A percentile compares a stretch with the other conserved stretches of the same genome.
Conservation (phyloP, 2,797 vertebrate genomes). For the Esox lucius region DNA sequence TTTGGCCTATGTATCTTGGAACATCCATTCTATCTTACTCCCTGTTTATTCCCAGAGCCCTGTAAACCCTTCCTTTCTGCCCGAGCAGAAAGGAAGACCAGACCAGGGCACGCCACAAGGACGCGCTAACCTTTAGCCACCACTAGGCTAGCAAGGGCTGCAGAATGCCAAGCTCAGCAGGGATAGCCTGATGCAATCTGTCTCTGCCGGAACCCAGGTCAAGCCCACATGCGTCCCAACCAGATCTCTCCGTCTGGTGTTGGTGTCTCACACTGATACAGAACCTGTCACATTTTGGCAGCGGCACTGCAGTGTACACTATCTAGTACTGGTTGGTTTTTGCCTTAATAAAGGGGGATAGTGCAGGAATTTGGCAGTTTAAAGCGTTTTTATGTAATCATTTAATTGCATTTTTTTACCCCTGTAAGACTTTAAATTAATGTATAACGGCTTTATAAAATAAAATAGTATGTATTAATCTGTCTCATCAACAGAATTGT, state of each 20-base stretch:
- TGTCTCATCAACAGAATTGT: no score
- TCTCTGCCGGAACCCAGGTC: slow-evolving; percentile 16
- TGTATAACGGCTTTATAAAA: no score
- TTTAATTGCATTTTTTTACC: no score
- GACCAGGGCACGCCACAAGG: slow-evolving; percentile 30
- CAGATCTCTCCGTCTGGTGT: slow-evolving; percentile 4
- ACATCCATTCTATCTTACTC: background rate
- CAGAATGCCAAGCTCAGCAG: slow-evolving; percentile 8
- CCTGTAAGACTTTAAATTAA: no score
- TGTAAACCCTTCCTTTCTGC: slow-evolving; percentile 18
- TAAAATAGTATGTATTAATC: no score
- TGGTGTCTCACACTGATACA: background rate
- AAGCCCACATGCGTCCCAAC: slow-evolving; percentile 16
- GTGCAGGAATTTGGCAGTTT: no score
- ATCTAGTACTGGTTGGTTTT: background rate
- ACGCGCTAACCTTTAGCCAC: slow-evolving; percentile 14
- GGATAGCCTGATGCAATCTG: slow-evolving; percentile 18
- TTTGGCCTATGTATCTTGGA: background rate
- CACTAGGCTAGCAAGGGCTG: slow-evolving; percentile 1
- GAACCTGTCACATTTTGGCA: slow-evolving; percentile 1
- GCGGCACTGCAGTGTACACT: background rate
- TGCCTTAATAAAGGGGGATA: background rate
- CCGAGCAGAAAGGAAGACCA: slow-evolving; percentile 43
- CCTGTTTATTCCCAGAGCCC: background rate
- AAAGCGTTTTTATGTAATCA: no score